Conservation (phyloP, 2,797 vertebrate species). For the Rhinichthys osculus region DNA sequence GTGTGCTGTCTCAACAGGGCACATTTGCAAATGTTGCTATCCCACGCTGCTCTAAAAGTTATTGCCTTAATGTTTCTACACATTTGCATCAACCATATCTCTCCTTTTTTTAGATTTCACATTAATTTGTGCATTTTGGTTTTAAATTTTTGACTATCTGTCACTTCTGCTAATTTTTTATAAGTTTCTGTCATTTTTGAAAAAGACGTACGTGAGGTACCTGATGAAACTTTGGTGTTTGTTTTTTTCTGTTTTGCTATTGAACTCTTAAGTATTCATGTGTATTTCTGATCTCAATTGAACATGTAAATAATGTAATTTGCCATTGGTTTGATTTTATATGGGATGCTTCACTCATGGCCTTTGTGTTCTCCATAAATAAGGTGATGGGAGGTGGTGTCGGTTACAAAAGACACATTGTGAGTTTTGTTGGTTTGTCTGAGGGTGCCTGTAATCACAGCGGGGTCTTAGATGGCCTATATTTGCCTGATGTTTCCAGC, state of each 20-base stretch:
- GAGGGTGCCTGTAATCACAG: constrained; percentile 19
- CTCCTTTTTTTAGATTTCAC: neutral
- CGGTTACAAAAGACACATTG: constrained; percentile 7
- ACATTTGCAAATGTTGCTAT: neutral
- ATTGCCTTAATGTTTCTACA: constrained; percentile 40
- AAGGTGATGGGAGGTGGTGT: constrained; percentile 35
- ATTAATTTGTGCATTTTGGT: constrained; percentile 26
- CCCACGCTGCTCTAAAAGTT: constrained; percentile 27
- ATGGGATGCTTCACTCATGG: constrained; percentile 78
- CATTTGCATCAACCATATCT: constrained; percentile 1
- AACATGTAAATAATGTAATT: constrained; percentile 82
- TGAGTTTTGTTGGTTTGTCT: constrained; percentile 37
- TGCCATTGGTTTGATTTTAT: constrained; percentile 77
- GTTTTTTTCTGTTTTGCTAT: constrained; percentile 22
- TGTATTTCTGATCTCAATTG: constrained; percentile 75
- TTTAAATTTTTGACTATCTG: constrained; percentile 8
- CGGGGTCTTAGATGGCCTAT: constrained; percentile 21
- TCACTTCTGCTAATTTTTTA: constrained; percentile 13
- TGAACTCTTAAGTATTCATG: constrained; percentile 43
- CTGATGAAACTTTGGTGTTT: constrained; percentile 37
- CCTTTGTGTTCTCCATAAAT: constrained; percentile 71
- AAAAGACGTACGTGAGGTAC: constrained; percentile 7
- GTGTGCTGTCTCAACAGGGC: neutral
- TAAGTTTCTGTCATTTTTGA: constrained; percentile 2
- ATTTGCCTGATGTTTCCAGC: constrained; percentile 33